Conservation (phyloP, 2,888 invertebrate genomes). For the Colletes collaris region DNA sequence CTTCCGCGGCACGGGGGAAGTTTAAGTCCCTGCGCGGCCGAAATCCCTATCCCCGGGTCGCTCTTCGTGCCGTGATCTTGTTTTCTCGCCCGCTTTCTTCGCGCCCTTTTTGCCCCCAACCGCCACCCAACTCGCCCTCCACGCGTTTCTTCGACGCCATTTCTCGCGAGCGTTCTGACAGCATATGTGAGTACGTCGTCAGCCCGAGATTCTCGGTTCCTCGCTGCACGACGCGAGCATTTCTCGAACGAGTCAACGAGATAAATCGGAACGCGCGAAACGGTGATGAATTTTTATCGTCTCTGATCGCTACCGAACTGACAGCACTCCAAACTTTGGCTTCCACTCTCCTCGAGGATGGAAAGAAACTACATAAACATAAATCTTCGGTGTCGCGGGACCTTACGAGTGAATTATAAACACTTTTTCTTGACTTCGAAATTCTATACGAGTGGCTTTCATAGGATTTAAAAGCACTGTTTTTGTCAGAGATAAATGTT, state of each 20-base stretch:
- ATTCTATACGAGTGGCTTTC: no score
- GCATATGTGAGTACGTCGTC: conserved; percentile 69
- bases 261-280: conserved; percentile 33
- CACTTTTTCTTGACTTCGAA: no score
- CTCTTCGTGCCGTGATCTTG: conserved; percentile 52
- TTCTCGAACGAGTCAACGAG: conserved; percentile 1
- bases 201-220: conserved; percentile 38
- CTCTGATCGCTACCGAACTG: background rate
- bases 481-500: no score
- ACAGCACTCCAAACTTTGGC: no score
- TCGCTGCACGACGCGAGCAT: conserved; percentile 16
- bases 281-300: background rate
- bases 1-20: conserved; percentile 51
- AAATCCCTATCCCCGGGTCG: conserved; percentile 53
- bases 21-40: conserved; percentile 57
- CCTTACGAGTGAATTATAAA: no score
- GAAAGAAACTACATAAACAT: no score
- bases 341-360: no score
- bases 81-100: conserved; percentile 56
- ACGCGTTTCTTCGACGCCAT: conserved; percentile 66
- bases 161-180: conserved; percentile 71
- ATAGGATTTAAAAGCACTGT: no score
- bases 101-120: conserved; percentile 5
- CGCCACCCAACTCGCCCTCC: conserved; percentile 46
- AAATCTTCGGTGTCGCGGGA: no score